Percentiles rank a stretch among this genome's conserved stretches.
Evolutionary conservation across 2,888 invertebrate species (phyloP).

Genomic region (Aspidapion aeneum): DNA sequence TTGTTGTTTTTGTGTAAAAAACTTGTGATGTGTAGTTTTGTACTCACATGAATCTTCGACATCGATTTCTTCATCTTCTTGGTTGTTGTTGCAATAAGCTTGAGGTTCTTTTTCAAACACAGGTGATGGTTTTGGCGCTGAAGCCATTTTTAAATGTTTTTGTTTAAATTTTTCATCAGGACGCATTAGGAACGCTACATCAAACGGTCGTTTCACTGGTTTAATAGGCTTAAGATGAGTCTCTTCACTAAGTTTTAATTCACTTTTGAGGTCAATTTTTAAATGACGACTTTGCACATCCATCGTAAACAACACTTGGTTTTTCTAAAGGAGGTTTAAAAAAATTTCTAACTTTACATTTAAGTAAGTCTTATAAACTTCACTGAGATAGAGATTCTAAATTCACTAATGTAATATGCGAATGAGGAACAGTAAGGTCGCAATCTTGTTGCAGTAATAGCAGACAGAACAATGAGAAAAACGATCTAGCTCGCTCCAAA

Average conservation of each 20-base stretch:
- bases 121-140: slow-evolving; percentile 48
- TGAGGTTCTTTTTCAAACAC: slow-evolving; percentile 39
- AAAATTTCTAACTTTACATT: no score
- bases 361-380: no score
- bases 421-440: slow-evolving; percentile 11
- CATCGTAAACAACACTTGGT: no score
- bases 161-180: slow-evolving; percentile 78
- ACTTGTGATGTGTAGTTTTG: slow-evolving; percentile 33
- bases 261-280: slow-evolving; percentile 48
- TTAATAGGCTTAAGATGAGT: slow-evolving; percentile 38
- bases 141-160: slow-evolving; percentile 56
- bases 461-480: slow-evolving; percentile 47
- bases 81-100: slow-evolving; percentile 32
- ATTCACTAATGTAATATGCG: slow-evolving; percentile 8
- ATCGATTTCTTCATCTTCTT: slow-evolving; percentile 44
- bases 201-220: slow-evolving; percentile 75
- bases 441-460: slow-evolving; percentile 38
- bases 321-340: no score
- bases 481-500: slow-evolving; percentile 46
- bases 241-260: slow-evolving; percentile 44
- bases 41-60: slow-evolving; percentile 35
- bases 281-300: slow-evolving; percentile 50
- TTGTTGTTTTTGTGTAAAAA: slow-evolving; percentile 50
- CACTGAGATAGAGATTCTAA: slow-evolving; percentile 5
- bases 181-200: slow-evolving; percentile 86